phyloP scores from a whole-genome alignment of 2,113 vertebrate species.

The Gambusia affinis region DNA sequence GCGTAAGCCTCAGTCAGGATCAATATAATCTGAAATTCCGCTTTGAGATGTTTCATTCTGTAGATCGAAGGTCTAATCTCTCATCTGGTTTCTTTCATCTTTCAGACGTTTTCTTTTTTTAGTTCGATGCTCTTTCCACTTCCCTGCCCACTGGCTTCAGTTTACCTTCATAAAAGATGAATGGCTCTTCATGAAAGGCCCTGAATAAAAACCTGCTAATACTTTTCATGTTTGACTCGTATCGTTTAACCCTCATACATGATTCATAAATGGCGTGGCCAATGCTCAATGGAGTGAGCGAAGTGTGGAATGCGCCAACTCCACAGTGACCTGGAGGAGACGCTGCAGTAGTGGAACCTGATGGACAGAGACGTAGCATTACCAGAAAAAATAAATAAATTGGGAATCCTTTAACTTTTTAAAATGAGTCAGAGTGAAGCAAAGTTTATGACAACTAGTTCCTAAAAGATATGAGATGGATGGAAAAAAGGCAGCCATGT shows the following conservation, averaged over 20 bases:
- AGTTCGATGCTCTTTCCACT: slow-evolving; percentile 14
- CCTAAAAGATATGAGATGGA: too few relatives aligned
- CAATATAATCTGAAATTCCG: neutral
- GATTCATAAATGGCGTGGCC: slow-evolving; percentile 30
- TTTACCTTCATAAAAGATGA: slow-evolving; percentile 57
- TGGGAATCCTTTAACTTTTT: neutral
- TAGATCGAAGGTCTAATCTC: neutral
- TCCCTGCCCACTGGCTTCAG: slow-evolving; percentile 1
- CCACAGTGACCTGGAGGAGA: neutral
- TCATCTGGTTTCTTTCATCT: too few relatives aligned
- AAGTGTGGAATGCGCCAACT: slow-evolving; percentile 19
- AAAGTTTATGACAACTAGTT: too few relatives aligned
- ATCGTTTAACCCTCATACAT: slow-evolving; percentile 50
- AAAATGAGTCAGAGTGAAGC: neutral
- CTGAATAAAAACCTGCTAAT: slow-evolving; percentile 19
- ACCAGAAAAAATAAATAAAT: neutral
- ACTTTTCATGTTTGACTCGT: slow-evolving; percentile 46
- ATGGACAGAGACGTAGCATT: slow-evolving; percentile 7
- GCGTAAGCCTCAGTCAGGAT: neutral
- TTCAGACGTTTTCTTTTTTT: neutral
- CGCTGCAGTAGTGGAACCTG: neutral
- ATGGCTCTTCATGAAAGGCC: slow-evolving; percentile 27
- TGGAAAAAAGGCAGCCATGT: too few relatives aligned
- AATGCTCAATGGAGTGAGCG: neutral
- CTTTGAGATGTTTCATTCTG: neutral